Percentiles rank a stretch among this genome's conserved stretches.
These are phyloP conservation scores for Philonicus albiceps DNA, from an alignment of 2,888 invertebrate genomes.

Conservation along the genomic window DNA sequence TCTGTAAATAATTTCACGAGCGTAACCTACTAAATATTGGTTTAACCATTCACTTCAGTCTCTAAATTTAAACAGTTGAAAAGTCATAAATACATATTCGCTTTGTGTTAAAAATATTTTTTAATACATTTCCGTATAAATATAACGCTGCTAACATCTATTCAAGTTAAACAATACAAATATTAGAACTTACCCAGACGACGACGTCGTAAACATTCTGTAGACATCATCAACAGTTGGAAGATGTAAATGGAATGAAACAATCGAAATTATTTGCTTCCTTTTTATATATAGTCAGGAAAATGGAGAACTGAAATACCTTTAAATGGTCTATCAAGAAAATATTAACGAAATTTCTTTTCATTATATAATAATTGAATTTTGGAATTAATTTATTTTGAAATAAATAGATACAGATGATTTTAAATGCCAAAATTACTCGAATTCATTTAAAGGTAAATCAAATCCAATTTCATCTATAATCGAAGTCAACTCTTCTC, in stretches of 20 bases:
- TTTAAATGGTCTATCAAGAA: neutral
- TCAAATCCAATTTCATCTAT: slow-evolving; percentile 1
- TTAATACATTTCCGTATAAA: neutral
- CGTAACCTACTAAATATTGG: neutral
- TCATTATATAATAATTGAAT: neutral
- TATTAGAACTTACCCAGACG: slow-evolving; percentile 13
- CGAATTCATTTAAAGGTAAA: slow-evolving; percentile 2
- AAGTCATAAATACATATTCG: neutral
- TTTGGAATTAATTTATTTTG: neutral
- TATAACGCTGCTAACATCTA: neutral
- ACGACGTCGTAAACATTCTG: slow-evolving; percentile 26
- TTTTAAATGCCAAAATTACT: neutral
- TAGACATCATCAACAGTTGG: slow-evolving; percentile 33
- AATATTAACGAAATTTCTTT: neutral
- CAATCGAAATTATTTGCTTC: slow-evolving; percentile 29
- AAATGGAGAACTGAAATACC: neutral
- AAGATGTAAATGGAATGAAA: slow-evolving; percentile 31
- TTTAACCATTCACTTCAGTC: neutral
- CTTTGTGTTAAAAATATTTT: neutral
- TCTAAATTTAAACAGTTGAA: neutral
- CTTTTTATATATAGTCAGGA: neutral
- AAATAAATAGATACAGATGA: neutral
- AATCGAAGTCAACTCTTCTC: neutral
- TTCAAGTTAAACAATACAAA: slow-evolving; percentile 28
- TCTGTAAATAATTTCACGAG: neutral